These are phyloP conservation scores for Cetonia aurata DNA, from an alignment of 2,888 invertebrate species.

Conservation along the genomic window DNA sequence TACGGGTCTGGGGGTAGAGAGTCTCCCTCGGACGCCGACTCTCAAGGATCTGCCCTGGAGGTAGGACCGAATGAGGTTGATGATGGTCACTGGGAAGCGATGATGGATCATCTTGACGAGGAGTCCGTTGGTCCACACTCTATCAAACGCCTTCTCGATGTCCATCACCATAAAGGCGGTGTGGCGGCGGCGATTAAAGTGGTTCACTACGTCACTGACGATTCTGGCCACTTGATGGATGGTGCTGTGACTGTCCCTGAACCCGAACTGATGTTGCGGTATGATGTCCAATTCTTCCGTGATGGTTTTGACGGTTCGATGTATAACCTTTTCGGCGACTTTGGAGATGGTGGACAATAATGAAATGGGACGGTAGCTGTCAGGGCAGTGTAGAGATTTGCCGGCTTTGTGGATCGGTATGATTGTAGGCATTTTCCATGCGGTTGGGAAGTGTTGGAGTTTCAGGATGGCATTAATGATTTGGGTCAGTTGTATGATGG, in stretches of 20 bases:
- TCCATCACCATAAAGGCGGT: no score
- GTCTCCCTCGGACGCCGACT: no score
- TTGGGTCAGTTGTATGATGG: no score
- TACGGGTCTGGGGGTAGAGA: no score
- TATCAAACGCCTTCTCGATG: no score
- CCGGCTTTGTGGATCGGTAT: slow-evolving; percentile 50
- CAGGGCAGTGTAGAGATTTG: slow-evolving; percentile 5
- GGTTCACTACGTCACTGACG: no score
- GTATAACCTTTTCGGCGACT: slow-evolving; percentile 44
- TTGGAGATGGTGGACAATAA: slow-evolving; percentile 45
- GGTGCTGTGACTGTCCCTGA: slow-evolving; percentile 55
- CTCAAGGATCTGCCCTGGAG: no score
- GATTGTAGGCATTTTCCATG: slow-evolving; percentile 52
- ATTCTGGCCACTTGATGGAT: slow-evolving; percentile 55
- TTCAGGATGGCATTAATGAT: slow-evolving; percentile 42
- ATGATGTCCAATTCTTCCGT: slow-evolving; percentile 43
- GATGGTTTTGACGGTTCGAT: slow-evolving; percentile 25
- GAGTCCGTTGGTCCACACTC: no score
- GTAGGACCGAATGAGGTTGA: no score
- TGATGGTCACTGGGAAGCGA: no score
- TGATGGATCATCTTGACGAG: no score
- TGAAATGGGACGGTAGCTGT: slow-evolving; percentile 46
- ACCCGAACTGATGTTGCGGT: slow-evolving; percentile 57
- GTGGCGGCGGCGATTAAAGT: no score
- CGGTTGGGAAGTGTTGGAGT: slow-evolving; percentile 49